phyloP scores from a whole-genome alignment of 2,797 vertebrate species.

The Notolepis coatsorum region DNA sequence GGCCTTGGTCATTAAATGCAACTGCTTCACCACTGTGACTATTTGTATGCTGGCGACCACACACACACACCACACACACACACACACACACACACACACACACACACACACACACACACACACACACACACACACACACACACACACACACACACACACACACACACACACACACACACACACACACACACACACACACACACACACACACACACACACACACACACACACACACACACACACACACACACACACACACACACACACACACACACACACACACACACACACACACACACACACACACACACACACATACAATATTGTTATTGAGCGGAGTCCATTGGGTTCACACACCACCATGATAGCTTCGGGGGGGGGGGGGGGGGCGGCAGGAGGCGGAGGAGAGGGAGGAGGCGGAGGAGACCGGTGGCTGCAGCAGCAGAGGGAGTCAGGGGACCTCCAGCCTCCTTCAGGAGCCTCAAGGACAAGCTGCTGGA shows the following conservation, averaged over 20 bases:
- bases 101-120: constrained; percentile 3
- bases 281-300: constrained; percentile 30
- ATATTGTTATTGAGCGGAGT: constrained; percentile 86
- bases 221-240: constrained; percentile 18
- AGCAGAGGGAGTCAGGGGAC: constrained; percentile 83
- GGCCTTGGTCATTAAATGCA: no score
- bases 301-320: constrained; percentile 41
- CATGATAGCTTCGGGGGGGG: constrained; percentile 84
- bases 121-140: constrained; percentile 27
- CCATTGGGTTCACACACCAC: constrained; percentile 87
- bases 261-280: constrained; percentile 16
- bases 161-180: constrained; percentile 48
- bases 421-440: constrained; percentile 81
- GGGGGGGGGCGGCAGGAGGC: constrained; percentile 80
- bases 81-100: neutral
- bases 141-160: constrained; percentile 39
- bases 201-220: constrained; percentile 28
- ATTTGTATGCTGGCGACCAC: no score
- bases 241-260: neutral
- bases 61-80: no score
- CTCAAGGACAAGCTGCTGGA: constrained; percentile 86
- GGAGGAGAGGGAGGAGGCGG: constrained; percentile 84
- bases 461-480: constrained; percentile 81
- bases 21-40: no score
- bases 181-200: constrained; percentile 49